A percentile compares a stretch with the other conserved stretches of the same genome.
Conservation (phyloP, 2,113 vertebrate genomes). For the rat (Rattus norvegicus) region GRCr8 NC_086022.1:79481001-79481500, state of each 20-base stretch:
- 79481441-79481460: not conserved
- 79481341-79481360: not conserved
- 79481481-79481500: constrained; percentile 55
- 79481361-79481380: constrained; percentile 30
- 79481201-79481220: constrained; percentile 52
- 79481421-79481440: constrained; percentile 27
- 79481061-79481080: too few species aligned
- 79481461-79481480: constrained; percentile 18
- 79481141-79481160: not conserved
- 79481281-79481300: not conserved
- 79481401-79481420: constrained; percentile 9
- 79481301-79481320: not conserved
- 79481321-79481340: not conserved
- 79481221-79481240: constrained; percentile 39
- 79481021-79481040: too few species aligned
- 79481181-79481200: constrained; percentile 56
- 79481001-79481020: not conserved
- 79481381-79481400: constrained; percentile 43
- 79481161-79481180: constrained; percentile 33
- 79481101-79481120: too few species aligned
- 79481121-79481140: not conserved
- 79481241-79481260: constrained; percentile 39
- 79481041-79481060: too few species aligned
- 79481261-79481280: not conserved
- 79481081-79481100: too few species aligned